A percentile compares a stretch with the other conserved stretches of the same genome.
Conservation (phyloP, 2,888 invertebrate genomes). For the Chaetogeoica ovagalla region DNA sequence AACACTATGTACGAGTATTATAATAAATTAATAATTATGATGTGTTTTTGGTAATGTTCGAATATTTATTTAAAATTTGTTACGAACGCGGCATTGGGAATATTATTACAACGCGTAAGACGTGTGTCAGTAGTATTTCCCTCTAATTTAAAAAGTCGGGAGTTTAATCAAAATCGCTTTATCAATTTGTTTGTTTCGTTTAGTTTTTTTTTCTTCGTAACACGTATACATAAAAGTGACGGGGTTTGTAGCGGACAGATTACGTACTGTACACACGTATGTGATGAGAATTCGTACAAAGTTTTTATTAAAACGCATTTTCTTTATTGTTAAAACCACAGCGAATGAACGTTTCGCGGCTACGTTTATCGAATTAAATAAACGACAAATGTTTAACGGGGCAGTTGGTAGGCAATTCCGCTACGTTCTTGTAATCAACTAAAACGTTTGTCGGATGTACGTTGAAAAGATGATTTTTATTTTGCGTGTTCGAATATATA, state of each 20-base stretch:
- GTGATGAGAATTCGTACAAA: not conserved
- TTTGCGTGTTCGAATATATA: not conserved
- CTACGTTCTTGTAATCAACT: constrained; percentile 23
- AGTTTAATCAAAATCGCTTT: not conserved
- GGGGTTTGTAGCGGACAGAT: not conserved
- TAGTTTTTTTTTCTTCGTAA: not conserved
- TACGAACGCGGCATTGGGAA: too few relatives aligned
- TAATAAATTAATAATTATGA: too few relatives aligned
- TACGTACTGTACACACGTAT: not conserved
- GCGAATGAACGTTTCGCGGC: not conserved
- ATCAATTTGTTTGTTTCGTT: not conserved
- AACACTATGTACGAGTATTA: too few relatives aligned
- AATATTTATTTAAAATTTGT: too few relatives aligned
- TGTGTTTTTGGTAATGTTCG: too few relatives aligned
- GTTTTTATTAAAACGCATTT: constrained; percentile 23
- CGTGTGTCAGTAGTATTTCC: too few relatives aligned
- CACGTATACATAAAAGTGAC: not conserved
- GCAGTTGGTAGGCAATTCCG: constrained; percentile 19
- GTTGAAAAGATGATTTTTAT: not conserved
- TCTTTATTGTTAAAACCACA: not conserved
- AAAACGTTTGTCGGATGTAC: not conserved
- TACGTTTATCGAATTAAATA: constrained; percentile 16
- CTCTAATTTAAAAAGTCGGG: too few relatives aligned
- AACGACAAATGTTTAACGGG: constrained; percentile 25
- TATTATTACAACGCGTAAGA: too few relatives aligned